Evolutionary conservation across 92 coral and sea anemone species (phyloP), one percentile per base, ranked within the genome.

Genomic region (Epizoanthus fatuus): DNA sequence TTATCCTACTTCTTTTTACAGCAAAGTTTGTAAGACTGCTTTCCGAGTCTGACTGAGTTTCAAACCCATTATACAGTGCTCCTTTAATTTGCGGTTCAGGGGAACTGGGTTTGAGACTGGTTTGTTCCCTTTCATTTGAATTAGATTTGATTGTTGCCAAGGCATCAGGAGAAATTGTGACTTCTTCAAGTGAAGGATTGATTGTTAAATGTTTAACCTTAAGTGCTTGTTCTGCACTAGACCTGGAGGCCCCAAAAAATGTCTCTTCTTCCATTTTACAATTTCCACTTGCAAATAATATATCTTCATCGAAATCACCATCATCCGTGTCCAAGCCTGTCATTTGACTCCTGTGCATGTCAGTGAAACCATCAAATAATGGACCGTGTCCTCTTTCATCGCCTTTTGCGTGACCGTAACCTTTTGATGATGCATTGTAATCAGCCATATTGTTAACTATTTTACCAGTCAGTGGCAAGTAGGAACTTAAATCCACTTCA

Each of bases 51-150:
- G 94, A 93, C 73, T 79, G 68, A 17, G 85, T 94, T 40, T 94
- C 95, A 86, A 95, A 97, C 4, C 98, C 98, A 76, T 77, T 92
- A 82, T 97, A 95, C 54, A 97, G 85, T 19, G 95, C 89, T 4
- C 99, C 99, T 55, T 88, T 81, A 8, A 97, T 97, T 83, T 97
- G 99, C 10, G 98, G 99, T 67, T 75, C 92, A 4, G 99, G 94
- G 17, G 91, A 71, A 5, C 67, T 55, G 15, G 86, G 4, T 56
- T 91, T 60, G 15, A 49, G 16, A 14, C 69, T 11, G 39, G 57
- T 63, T 9, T 57, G 25, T 6, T 56, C 54, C 44, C 66, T 7
- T 7, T 20, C 40, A 15, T 53, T 63, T 51, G 63, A 22, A 42
- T 29, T 32, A 19, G 10, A 37, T 29, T 29, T 29, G 35, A 29